Conservation (phyloP, 2,888 invertebrate species). For the Pristionchus arcanus region DNA sequence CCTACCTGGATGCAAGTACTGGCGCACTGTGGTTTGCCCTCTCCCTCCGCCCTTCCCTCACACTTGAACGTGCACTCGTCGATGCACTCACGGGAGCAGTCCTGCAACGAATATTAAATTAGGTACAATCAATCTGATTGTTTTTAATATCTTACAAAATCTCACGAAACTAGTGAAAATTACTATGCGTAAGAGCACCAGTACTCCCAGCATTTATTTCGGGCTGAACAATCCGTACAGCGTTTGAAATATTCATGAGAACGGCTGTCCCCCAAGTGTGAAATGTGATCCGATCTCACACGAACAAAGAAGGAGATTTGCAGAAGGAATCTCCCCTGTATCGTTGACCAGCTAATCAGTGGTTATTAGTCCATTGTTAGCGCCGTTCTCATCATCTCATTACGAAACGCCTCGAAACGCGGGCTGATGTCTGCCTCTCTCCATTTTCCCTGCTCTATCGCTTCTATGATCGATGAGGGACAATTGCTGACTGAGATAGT, state of each 20-base stretch:
- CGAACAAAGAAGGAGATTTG: neutral
- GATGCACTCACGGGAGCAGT: constrained; percentile 37
- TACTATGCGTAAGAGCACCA: too few relatives aligned
- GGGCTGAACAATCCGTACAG: neutral
- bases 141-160: too few relatives aligned
- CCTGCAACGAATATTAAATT: too few relatives aligned
- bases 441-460: neutral
- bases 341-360: neutral
- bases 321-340: neutral
- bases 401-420: neutral
- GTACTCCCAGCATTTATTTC: neutral
- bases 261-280: neutral
- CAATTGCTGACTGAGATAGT: too few relatives aligned
- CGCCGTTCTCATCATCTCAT: neutral
- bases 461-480: too few relatives aligned
- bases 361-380: neutral
- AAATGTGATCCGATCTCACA: neutral
- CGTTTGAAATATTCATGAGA: neutral
- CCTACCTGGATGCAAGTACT: constrained; percentile 8
- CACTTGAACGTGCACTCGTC: constrained; percentile 27
- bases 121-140: too few relatives aligned
- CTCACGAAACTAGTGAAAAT: too few relatives aligned
- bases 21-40: neutral
- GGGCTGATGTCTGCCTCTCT: neutral
- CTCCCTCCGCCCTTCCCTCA: neutral